Evolutionary conservation across 2,113 vertebrate genomes (phyloP), one percentile per base, ranked within the genome.

Genomic region (Sorex araneus): DNA sequence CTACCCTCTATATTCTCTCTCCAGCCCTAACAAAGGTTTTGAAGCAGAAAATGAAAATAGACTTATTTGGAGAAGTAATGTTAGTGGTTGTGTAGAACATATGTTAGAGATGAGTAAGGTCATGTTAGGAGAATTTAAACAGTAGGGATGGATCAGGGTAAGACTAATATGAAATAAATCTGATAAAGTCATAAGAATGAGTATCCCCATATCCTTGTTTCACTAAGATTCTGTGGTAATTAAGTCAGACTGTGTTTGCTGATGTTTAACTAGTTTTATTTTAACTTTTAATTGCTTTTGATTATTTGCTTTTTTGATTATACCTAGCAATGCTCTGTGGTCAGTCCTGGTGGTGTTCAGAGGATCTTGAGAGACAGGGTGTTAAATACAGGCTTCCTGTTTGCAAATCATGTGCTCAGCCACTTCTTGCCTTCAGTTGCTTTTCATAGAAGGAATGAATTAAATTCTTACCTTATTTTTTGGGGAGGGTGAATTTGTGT

Each of bases 401-500:
- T 7, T 50, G 9, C 47, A 50, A 50, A 50, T 5, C 47, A 50
- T 50, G 47, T 50, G 47, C 13, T 50, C 9, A 50, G 47, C 47
- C 13, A 50, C 10, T 50, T 50, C 47, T 50, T 50, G 13, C 9
- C 47, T 50, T 50, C 47, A 50, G 16, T 45, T 27, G 13, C 73
- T 91, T 90, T 89, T 87, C 76, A 83, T n/a, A 78, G 50, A 89
- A 63, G 36, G 54, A 79, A 67, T 87, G 47, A 63, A 63, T 40
- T 91, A 73, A 79, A 1, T 86, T 87, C 69, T 81, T 16, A 32
- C 25, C n/a, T 64, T 45, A 9, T 13, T 50, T 50, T 50, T 50
- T 50, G 47, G 2, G 47, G 47, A 9, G 47, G 47, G 10, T 12
- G 47, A 50, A 50, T 50, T 50, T 50, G 47, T 50, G 10, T 50